Percentiles rank a stretch among this genome's conserved stretches.
These are phyloP conservation scores for Neomorphus geoffroyi DNA, from an alignment of 2,797 vertebrate genomes.

Conservation along the genomic window DNA sequence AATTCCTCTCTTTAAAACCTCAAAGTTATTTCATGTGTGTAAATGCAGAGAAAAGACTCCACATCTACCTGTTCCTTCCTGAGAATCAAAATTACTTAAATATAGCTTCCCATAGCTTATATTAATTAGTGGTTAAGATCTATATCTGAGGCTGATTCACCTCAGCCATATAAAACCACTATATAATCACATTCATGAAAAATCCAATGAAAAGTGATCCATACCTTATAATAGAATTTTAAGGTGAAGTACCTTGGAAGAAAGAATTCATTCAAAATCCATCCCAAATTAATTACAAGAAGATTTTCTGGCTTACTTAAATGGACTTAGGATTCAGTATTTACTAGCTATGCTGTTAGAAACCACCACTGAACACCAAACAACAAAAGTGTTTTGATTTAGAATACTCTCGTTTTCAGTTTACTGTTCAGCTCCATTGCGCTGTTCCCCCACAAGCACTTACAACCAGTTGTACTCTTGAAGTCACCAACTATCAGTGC, in stretches of 20 bases:
- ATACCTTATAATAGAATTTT: not conserved
- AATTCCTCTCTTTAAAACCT: not conserved
- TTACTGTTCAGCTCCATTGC: not conserved
- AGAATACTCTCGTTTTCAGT: not conserved
- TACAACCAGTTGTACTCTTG: constrained; percentile 20
- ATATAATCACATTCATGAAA: not conserved
- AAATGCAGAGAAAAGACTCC: not conserved
- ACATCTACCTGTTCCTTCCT: not conserved
- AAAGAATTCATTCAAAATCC: not conserved
- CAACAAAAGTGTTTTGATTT: not conserved
- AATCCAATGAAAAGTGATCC: not conserved
- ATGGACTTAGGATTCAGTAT: not conserved
- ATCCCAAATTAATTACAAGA: not conserved
- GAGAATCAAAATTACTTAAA: not conserved
- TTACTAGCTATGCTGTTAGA: not conserved
- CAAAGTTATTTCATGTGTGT: not conserved
- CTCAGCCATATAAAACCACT: not conserved
- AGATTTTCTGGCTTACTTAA: not conserved
- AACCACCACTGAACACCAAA: not conserved
- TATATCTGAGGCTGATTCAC: not conserved
- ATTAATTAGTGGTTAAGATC: not conserved
- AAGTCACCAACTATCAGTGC: not conserved
- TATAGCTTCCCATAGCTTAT: not conserved
- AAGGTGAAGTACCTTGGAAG: not conserved
- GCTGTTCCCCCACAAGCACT: not conserved